These are phyloP conservation scores for Neotoxoptera formosana DNA, from an alignment of 1,140 invertebrate species.

Conservation along the genomic window DNA sequence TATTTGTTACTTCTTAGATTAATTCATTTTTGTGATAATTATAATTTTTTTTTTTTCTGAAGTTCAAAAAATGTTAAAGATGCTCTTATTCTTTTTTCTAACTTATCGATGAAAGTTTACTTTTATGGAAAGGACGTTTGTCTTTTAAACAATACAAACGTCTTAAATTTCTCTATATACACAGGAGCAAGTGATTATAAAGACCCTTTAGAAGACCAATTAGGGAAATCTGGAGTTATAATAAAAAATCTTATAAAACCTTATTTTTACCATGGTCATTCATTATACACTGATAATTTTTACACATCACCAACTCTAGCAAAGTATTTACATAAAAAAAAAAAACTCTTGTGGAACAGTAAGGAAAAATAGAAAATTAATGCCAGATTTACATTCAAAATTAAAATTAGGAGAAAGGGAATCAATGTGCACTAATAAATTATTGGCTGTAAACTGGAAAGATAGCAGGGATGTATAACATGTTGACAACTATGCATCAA, in stretches of 20 bases:
- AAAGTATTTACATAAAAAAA: slow-evolving; percentile 60
- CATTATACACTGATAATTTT: slow-evolving; percentile 62
- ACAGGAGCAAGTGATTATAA: neutral
- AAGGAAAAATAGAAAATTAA: slow-evolving; percentile 60
- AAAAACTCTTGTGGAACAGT: slow-evolving; percentile 62
- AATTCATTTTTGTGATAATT: slow-evolving; percentile 59
- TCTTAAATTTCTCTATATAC: slow-evolving; percentile 6
- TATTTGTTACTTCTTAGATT: slow-evolving; percentile 57
- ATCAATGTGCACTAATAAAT: slow-evolving; percentile 59
- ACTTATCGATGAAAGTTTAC: slow-evolving; percentile 21
- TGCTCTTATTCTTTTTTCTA: slow-evolving; percentile 24
- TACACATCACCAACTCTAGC: slow-evolving; percentile 61
- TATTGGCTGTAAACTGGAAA: slow-evolving; percentile 62
- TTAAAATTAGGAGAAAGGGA: slow-evolving; percentile 61
- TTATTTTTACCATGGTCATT: slow-evolving; percentile 61
- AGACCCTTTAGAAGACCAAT: slow-evolving; percentile 30
- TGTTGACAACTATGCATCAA: slow-evolving; percentile 62
- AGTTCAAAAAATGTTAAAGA: slow-evolving; percentile 20
- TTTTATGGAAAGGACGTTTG: slow-evolving; percentile 16
- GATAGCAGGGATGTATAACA: slow-evolving; percentile 62
- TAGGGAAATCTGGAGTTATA: slow-evolving; percentile 61
- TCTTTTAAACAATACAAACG: neutral
- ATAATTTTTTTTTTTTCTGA: no score
- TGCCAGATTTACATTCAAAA: slow-evolving; percentile 61
- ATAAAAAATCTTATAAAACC: slow-evolving; percentile 61